Conservation (phyloP, 2,888 invertebrate genomes). For the Incurvaria masculella region DNA sequence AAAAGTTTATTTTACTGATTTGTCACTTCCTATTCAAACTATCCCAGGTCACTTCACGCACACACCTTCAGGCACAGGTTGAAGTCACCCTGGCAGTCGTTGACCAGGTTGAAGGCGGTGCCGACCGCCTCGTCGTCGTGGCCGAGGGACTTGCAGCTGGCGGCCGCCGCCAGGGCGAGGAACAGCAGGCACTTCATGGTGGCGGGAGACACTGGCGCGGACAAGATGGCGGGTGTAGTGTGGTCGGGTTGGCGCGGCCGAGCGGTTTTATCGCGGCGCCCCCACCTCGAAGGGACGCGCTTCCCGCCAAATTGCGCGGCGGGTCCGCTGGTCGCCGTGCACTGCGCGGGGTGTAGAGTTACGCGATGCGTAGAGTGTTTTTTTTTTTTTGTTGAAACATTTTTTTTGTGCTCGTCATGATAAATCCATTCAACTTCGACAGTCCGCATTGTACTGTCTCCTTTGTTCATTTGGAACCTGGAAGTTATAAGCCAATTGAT, state of each 20-base stretch:
- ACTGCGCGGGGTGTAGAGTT: not conserved
- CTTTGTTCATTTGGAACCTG: too few relatives aligned
- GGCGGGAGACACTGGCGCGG: conserved; percentile 23
- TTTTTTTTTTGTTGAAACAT: too few relatives aligned
- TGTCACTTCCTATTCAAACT: not conserved
- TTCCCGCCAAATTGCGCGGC: conserved; percentile 15
- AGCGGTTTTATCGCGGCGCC: conserved; percentile 42
- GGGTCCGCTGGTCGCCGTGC: not conserved
- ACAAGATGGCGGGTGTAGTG: conserved; percentile 41
- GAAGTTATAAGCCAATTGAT: too few relatives aligned
- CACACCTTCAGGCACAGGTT: conserved; percentile 73
- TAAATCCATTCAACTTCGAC: too few relatives aligned
- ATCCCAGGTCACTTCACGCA: conserved; percentile 20
- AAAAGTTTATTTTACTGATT: not conserved
- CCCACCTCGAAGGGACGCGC: conserved; percentile 31
- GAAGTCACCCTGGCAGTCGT: conserved; percentile 67
- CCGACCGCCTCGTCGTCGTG: conserved; percentile 55
- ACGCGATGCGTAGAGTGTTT: not conserved
- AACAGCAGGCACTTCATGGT: conserved; percentile 48
- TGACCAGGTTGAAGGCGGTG: conserved; percentile 63
- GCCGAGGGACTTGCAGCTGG: conserved; percentile 39
- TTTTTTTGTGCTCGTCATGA: too few relatives aligned
- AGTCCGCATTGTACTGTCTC: too few relatives aligned
- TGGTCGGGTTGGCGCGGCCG: conserved; percentile 30
- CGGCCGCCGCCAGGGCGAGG: conserved; percentile 49